Conservation (phyloP, 53 echinoderm and acorn worm species). For the Echinarachnius parma region DNA sequence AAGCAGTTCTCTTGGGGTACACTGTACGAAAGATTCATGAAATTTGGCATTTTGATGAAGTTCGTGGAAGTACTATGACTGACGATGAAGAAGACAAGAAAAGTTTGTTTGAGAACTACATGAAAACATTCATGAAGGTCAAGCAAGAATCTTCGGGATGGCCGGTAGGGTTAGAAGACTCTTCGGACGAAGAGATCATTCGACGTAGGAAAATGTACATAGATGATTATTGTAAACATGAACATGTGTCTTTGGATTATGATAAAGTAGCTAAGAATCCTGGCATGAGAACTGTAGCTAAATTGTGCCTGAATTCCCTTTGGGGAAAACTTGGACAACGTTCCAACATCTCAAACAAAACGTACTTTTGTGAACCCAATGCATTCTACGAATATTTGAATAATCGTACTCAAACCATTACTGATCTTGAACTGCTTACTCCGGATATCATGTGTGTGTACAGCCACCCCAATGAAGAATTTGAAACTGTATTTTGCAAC, state of each 20-base stretch:
- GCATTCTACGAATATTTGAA: not conserved
- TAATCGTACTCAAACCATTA: not conserved
- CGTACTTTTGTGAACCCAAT: slow-evolving; percentile 6
- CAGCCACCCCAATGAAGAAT: not conserved
- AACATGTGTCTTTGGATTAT: not conserved
- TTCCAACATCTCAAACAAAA: not conserved
- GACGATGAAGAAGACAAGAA: not conserved
- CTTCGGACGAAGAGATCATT: not conserved
- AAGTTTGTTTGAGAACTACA: not conserved
- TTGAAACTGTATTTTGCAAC: slow-evolving; percentile 2
- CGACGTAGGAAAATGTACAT: not conserved
- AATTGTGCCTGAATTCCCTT: not conserved
- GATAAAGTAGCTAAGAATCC: not conserved
- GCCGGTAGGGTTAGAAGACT: not conserved
- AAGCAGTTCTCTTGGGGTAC: not conserved
- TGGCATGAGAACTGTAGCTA: not conserved
- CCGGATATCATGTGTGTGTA: not conserved
- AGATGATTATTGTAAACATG: not conserved
- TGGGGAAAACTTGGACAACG: not conserved
- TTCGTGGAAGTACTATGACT: not conserved
- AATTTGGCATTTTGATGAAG: not conserved
- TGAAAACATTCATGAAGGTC: not conserved
- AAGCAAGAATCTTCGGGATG: not conserved
- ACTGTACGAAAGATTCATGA: not conserved
- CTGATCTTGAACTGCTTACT: not conserved